Conservation (phyloP, 1,140 invertebrate genomes). For the Holotrichia oblita region DNA sequence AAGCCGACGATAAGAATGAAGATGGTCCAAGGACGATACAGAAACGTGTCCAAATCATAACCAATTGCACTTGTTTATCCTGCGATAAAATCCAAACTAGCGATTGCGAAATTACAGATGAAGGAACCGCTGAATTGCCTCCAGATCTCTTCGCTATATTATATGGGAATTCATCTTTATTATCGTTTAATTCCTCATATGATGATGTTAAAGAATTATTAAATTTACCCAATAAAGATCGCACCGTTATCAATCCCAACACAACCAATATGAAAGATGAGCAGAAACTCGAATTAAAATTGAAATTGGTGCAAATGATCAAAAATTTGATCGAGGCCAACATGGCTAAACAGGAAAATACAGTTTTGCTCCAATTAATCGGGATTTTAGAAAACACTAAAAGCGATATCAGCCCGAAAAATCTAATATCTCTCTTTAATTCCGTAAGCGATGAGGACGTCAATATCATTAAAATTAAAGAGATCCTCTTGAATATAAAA, state of each 20-base stretch:
- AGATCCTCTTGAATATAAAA: slow-evolving; percentile 48
- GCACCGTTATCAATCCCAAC: neutral
- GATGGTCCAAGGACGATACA: slow-evolving; percentile 64
- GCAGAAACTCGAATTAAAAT: slow-evolving; percentile 45
- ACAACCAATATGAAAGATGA: slow-evolving; percentile 38
- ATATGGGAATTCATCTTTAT: slow-evolving; percentile 7
- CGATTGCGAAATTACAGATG: slow-evolving; percentile 54
- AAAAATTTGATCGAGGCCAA: slow-evolving; percentile 46
- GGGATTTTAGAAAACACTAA: slow-evolving; percentile 48
- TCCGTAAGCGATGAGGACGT: slow-evolving; percentile 50
- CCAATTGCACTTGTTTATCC: slow-evolving; percentile 70
- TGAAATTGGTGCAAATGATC: slow-evolving; percentile 49
- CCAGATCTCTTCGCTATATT: slow-evolving; percentile 50
- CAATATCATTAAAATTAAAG: slow-evolving; percentile 50
- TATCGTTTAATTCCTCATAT: neutral
- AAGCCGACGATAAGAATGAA: slow-evolving; percentile 66
- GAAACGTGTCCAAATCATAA: slow-evolving; percentile 72
- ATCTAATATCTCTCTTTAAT: slow-evolving; percentile 52
- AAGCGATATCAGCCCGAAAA: slow-evolving; percentile 49
- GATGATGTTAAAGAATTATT: slow-evolving; percentile 52
- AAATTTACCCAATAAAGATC: slow-evolving; percentile 32
- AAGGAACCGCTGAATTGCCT: slow-evolving; percentile 55
- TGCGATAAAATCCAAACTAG: slow-evolving; percentile 60
- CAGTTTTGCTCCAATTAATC: slow-evolving; percentile 46
- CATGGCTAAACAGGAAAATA: slow-evolving; percentile 43